Percentiles rank a stretch among this genome's conserved stretches.
phyloP scores from a whole-genome alignment of 2,888 invertebrate species.

The Microchrysa polita region DNA sequence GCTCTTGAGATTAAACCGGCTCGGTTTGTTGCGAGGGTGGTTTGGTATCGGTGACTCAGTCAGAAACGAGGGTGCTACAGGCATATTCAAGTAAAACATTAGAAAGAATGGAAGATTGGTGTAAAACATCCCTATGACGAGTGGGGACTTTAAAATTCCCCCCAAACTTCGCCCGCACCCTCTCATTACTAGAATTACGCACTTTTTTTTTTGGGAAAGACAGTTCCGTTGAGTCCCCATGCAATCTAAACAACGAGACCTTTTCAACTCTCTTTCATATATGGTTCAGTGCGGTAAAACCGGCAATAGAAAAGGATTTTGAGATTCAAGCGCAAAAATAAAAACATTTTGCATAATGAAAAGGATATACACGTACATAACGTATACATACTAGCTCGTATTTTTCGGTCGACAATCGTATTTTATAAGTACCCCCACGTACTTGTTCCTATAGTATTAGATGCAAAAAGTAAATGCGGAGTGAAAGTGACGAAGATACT shows the following conservation, averaged over 20 bases:
- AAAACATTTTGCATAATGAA: conserved; percentile 12
- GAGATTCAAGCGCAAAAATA: neutral
- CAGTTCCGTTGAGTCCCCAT: neutral
- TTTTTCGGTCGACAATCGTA: neutral
- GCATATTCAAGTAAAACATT: too few relatives aligned
- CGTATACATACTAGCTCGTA: neutral
- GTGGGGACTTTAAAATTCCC: too few relatives aligned
- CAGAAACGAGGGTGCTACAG: too few relatives aligned
- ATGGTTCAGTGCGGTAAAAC: neutral
- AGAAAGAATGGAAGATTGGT: too few relatives aligned
- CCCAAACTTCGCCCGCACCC: too few relatives aligned
- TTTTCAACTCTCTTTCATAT: neutral
- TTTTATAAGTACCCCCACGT: neutral
- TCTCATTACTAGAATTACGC: conserved; percentile 9
- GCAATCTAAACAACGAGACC: neutral
- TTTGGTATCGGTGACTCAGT: too few relatives aligned
- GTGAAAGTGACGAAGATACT: neutral
- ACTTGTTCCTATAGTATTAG: neutral
- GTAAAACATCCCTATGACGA: too few relatives aligned
- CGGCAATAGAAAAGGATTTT: conserved; percentile 25
- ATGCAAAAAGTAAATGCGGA: conserved; percentile 1
- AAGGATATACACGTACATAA: too few relatives aligned
- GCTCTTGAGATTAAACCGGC: neutral
- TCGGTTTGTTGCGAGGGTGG: too few relatives aligned
- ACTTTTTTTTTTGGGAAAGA: neutral